These are phyloP conservation scores for Punctoribates punctum DNA, from an alignment of 2,888 invertebrate species.

Conservation along the genomic window DNA sequence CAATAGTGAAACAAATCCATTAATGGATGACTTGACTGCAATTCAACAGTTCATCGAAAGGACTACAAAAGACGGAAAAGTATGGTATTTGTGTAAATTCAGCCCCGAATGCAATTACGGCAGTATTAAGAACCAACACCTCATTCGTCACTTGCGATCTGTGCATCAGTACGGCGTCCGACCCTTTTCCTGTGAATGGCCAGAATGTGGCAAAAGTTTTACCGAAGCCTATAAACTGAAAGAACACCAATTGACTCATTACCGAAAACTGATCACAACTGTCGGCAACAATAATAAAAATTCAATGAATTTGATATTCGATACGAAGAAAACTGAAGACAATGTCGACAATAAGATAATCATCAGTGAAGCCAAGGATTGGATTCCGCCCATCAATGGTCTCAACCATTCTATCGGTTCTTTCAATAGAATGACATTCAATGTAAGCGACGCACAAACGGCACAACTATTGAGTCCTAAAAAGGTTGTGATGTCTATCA, in stretches of 20 bases:
- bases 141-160: constrained; percentile 81
- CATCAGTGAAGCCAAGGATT: neutral
- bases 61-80: neutral
- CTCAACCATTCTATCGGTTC: neutral
- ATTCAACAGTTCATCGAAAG: neutral
- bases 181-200: constrained; percentile 70
- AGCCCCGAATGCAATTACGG: neutral
- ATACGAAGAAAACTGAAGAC: constrained; percentile 11
- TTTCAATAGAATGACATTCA: constrained; percentile 17
- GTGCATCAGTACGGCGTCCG: constrained; percentile 65
- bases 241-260: constrained; percentile 84
- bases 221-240: constrained; percentile 90
- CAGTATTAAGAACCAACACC: constrained; percentile 66
- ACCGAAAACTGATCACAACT: constrained; percentile 44
- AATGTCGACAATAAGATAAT: constrained; percentile 7
- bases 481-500: constrained; percentile 30
- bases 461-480: constrained; percentile 12
- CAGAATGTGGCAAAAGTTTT: constrained; percentile 81
- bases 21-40: neutral
- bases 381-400: neutral
- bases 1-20: neutral
- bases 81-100: constrained; percentile 3
- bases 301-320: constrained; percentile 24
- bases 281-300: constrained; percentile 11
- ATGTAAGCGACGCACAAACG: constrained; percentile 26